A percentile compares a stretch with the other conserved stretches of the same genome.
These are phyloP conservation scores for Microtus ochrogaster DNA, from an alignment of 2,113 vertebrate genomes.

Conservation along the genomic window DNA sequence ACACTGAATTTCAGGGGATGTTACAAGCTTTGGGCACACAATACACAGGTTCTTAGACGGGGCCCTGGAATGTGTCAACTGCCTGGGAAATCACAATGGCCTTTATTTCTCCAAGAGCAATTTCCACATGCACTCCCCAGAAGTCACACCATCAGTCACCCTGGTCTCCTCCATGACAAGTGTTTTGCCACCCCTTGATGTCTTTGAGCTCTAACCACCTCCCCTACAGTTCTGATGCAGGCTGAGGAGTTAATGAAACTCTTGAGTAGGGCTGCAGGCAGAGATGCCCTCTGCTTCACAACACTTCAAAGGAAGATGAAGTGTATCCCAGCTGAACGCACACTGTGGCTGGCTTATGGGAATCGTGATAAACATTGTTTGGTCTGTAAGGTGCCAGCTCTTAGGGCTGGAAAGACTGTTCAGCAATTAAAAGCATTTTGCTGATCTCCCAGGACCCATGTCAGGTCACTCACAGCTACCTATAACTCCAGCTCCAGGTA, in stretches of 20 bases:
- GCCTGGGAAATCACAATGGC: neutral
- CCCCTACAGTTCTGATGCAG: neutral
- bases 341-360: neutral
- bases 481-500: neutral
- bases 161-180: too few species aligned
- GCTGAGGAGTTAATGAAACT: neutral
- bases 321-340: too few species aligned
- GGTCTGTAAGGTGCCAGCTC: neutral
- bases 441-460: neutral
- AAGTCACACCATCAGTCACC: neutral
- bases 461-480: neutral
- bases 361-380: accelerated
- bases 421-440: neutral
- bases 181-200: neutral
- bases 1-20: neutral
- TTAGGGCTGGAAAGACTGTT: neutral
- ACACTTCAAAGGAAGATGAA: neutral
- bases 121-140: neutral
- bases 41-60: neutral
- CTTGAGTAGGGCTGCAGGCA: neutral
- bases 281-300: too few species aligned
- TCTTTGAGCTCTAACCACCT: neutral
- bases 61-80: neutral
- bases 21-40: neutral
- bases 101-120: neutral